A percentile compares a stretch with the other conserved stretches of the same genome.
Evolutionary conservation across 1,140 invertebrate genomes (phyloP).

Genomic region (Lasioglossum albipes): DNA sequence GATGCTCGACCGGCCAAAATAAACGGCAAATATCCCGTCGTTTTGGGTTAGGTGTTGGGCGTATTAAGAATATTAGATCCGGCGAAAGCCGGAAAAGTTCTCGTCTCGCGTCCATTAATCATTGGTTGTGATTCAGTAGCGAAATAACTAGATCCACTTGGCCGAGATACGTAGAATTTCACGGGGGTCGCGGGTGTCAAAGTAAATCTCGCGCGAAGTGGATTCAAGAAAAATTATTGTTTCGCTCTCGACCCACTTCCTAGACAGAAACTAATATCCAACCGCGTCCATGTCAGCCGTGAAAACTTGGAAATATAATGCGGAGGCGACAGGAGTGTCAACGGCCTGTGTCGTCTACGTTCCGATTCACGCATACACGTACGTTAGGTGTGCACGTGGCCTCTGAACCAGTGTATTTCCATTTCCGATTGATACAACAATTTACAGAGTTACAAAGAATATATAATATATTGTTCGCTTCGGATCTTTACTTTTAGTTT

Average conservation of each 20-base stretch:
- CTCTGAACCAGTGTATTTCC: too few species aligned
- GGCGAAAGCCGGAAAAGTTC: slow-evolving; percentile 25
- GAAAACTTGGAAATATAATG: slow-evolving; percentile 41
- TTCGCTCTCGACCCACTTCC: slow-evolving; percentile 55
- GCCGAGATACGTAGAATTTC: slow-evolving; percentile 41
- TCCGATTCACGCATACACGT: neutral
- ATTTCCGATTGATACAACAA: too few species aligned
- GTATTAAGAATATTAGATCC: slow-evolving; percentile 28
- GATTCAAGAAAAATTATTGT: slow-evolving; percentile 62
- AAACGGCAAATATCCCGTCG: slow-evolving; percentile 11
- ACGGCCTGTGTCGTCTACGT: neutral
- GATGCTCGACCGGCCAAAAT: slow-evolving; percentile 5
- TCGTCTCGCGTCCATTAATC: slow-evolving; percentile 24
- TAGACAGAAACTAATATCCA: slow-evolving; percentile 47
- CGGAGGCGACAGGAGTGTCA: neutral
- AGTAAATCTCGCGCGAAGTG: slow-evolving; percentile 57
- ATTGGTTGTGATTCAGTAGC: neutral
- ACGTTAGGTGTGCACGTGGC: too few species aligned
- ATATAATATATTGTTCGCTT: too few species aligned
- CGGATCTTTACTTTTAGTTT: too few species aligned
- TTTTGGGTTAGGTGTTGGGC: neutral
- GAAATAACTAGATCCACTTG: slow-evolving; percentile 34
- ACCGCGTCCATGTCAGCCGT: slow-evolving; percentile 20
- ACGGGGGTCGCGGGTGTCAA: slow-evolving; percentile 41
- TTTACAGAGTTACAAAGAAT: too few species aligned